Conservation (phyloP, 2,797 vertebrate genomes). For the Macropodus opercularis region DNA sequence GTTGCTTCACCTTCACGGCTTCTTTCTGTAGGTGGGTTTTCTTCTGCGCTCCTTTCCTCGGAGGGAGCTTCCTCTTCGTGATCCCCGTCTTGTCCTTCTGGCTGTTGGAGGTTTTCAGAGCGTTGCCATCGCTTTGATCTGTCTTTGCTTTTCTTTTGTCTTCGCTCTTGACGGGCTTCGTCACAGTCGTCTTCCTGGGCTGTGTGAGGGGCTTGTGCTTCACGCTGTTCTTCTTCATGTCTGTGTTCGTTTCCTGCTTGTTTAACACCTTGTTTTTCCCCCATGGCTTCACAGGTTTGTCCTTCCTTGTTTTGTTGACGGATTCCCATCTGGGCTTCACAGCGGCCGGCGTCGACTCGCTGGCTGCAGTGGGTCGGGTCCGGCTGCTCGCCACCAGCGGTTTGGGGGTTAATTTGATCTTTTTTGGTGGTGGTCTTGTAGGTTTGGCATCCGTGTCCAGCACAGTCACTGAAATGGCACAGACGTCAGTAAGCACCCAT, state of each 20-base stretch:
- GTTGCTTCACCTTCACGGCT: conserved; percentile 9
- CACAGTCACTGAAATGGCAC: conserved; percentile 75
- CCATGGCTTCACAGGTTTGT: conserved; percentile 25
- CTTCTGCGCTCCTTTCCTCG: conserved; percentile 6
- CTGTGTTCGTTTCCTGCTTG: conserved; percentile 17
- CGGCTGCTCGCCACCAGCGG: conserved; percentile 27
- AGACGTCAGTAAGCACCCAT: conserved; percentile 29
- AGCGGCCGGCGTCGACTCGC: neutral
- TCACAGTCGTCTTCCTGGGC: neutral
- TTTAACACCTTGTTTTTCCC: conserved; percentile 39
- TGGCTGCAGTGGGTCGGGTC: conserved; percentile 22
- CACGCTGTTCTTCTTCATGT: conserved; percentile 29
- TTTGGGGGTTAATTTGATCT: conserved; percentile 64
- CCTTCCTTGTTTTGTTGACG: conserved; percentile 8
- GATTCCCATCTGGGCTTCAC: conserved; percentile 19
- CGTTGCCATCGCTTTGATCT: neutral
- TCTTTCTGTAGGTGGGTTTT: conserved; percentile 3
- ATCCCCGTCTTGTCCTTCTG: conserved; percentile 15
- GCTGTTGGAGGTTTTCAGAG: neutral
- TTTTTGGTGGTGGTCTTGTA: conserved; percentile 75
- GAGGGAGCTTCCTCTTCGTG: conserved; percentile 13
- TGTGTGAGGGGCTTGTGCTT: conserved; percentile 13
- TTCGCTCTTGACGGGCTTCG: neutral
- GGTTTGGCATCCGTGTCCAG: conserved; percentile 72
- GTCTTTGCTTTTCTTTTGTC: conserved; percentile 17